Conservation (phyloP, 1,140 invertebrate genomes). For the Planococcus citri region DNA sequence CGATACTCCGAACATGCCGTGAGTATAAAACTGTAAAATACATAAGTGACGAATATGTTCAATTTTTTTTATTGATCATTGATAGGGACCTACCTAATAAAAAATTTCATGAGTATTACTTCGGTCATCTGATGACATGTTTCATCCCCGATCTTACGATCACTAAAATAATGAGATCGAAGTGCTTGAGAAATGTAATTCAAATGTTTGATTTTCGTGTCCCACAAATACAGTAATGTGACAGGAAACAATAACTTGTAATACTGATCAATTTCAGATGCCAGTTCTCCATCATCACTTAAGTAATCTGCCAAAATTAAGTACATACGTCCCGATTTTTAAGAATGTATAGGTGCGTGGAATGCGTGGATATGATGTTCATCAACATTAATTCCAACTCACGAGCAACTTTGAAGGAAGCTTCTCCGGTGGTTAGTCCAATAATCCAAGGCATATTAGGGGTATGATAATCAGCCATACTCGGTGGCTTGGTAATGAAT, state of each 20-base stretch:
- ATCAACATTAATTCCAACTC: no score
- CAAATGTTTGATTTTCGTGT: background rate
- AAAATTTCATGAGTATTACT: background rate
- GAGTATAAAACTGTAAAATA: background rate
- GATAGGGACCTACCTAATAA: no score
- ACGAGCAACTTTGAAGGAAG: background rate
- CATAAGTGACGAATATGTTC: no score
- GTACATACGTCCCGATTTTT: no score
- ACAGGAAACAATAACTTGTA: background rate
- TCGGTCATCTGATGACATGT: background rate
- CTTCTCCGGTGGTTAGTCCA: background rate
- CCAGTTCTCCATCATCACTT: background rate
- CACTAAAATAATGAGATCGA: background rate
- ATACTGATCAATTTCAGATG: background rate
- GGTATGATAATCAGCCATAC: background rate
- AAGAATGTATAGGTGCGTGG: no score
- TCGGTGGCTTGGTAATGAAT: background rate
- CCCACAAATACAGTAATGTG: background rate
- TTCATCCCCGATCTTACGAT: background rate
- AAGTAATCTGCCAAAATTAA: background rate
- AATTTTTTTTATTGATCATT: no score
- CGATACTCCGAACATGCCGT: background rate
- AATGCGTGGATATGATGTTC: background rate
- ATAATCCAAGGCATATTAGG: background rate
- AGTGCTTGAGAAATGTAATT: background rate